Evolutionary conservation across 2,113 vertebrate species (phyloP), one percentile per base, ranked within the genome.

Genomic region (Gopherus flavomarginatus): DNA sequence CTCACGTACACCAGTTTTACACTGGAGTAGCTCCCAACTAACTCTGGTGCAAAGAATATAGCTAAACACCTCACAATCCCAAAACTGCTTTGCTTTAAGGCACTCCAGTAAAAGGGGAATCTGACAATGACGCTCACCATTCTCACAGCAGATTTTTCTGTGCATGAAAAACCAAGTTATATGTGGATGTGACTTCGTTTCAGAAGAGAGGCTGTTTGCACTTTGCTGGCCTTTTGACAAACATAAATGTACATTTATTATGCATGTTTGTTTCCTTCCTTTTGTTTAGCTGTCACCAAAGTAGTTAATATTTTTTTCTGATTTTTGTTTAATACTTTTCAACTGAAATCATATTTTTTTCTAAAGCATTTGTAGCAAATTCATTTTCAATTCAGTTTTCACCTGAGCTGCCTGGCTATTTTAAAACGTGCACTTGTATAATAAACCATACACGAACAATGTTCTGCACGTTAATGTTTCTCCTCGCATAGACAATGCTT

Each of bases 331-430:
- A 5, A 59, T 29, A 59, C 62, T 44, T 96, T 94, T 91, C 91
- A 91, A 57, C 65, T 94, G 57, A 83, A 81, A 47, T 94, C 86
- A 79, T 35, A 11, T 42, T 3, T 79, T 79, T 80, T 85, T 89
- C 38, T 90, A 42, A 52, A 62, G 81, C 29, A 42, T 88, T 96
- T 85, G 85, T 89, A 94, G 90, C 83, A 31, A 65, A 56, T 86
- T 57, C 26, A 2, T 47, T 87, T 90, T 87, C 62, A 62, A 27
- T 29, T 62, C 57, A 59, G 72, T 57, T 95, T 88, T 81, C 47
- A 83, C 84, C 82, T 90, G 79, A 85, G 87, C 83, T 59, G 29
- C 31, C 82, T 44, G 83, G 79, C 52, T 31, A 24, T 59, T 83
- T 81, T 53, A 69, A 24, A 54, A 52, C 8, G 31, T 72, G 47